These are phyloP conservation scores for Hydropotes inermis DNA, from an alignment of 2,113 vertebrate genomes.

Conservation along the genomic window DNA sequence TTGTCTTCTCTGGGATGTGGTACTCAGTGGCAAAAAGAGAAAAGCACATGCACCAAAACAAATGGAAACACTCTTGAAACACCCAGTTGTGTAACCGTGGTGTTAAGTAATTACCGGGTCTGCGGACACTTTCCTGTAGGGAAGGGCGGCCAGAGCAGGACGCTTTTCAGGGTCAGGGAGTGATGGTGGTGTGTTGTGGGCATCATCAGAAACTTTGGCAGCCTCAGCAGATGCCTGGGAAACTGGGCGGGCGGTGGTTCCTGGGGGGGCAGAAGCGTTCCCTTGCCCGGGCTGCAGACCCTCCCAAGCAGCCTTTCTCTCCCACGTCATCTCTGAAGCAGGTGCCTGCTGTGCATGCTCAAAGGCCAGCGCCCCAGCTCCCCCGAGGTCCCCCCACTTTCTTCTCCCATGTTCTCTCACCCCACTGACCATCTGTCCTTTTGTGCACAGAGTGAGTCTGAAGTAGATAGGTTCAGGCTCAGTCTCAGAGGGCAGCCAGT, in stretches of 20 bases:
- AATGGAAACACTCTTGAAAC: background rate
- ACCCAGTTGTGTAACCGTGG: background rate
- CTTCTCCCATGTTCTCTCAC: background rate
- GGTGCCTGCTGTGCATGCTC: background rate
- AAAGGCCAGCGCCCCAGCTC: background rate
- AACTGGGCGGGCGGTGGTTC: background rate
- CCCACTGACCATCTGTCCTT: background rate
- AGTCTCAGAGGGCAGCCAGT: background rate
- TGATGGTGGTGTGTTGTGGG: background rate
- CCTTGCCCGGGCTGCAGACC: background rate
- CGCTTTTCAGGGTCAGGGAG: background rate
- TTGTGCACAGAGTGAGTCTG: background rate
- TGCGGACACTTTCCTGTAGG: background rate
- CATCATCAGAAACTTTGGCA: background rate
- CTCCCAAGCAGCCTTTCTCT: background rate
- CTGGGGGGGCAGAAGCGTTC: background rate
- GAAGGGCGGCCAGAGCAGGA: too few relatives aligned
- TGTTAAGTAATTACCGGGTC: background rate
- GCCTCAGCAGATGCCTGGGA: too few relatives aligned
- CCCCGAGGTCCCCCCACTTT: background rate
- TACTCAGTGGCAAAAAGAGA: background rate
- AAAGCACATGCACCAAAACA: background rate
- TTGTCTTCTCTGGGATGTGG: background rate
- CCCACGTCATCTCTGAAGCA: background rate
- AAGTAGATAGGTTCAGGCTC: background rate